These are phyloP conservation scores for Chloroceryle aenea DNA, from an alignment of 2,113 vertebrate genomes.

Conservation along the genomic window DNA sequence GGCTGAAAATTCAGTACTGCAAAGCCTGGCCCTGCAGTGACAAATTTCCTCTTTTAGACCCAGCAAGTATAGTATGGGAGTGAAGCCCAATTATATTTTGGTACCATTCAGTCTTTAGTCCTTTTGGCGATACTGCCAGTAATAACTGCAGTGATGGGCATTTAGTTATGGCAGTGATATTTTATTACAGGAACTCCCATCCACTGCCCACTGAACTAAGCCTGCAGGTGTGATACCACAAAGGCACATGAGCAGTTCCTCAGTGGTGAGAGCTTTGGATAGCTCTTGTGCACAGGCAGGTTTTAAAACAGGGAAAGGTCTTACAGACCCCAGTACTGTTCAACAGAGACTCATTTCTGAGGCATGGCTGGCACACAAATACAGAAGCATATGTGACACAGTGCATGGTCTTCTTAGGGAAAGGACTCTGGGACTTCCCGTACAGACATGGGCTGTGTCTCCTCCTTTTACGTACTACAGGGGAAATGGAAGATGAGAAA, in stretches of 20 bases:
- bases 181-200: neutral
- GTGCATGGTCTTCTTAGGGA: neutral
- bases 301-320: neutral
- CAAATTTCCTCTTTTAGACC: neutral
- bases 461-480: neutral
- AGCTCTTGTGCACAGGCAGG: neutral
- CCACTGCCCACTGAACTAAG: neutral
- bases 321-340: neutral
- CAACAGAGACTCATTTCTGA: neutral
- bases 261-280: neutral
- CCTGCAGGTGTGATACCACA: fast-evolving
- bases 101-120: neutral
- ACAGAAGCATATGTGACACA: neutral
- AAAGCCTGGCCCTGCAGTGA: neutral
- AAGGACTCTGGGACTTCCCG: neutral
- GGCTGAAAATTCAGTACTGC: neutral
- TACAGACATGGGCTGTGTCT: neutral
- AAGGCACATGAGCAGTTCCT: neutral
- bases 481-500: conserved; percentile 54
- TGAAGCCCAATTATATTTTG: neutral
- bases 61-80: neutral
- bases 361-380: neutral
- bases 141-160: neutral
- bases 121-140: neutral
- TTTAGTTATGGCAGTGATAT: neutral